Percentiles rank a stretch among this genome's conserved stretches.
Evolutionary conservation across 2,888 invertebrate genomes (phyloP).

Genomic region (Bombylius discolor): DNA sequence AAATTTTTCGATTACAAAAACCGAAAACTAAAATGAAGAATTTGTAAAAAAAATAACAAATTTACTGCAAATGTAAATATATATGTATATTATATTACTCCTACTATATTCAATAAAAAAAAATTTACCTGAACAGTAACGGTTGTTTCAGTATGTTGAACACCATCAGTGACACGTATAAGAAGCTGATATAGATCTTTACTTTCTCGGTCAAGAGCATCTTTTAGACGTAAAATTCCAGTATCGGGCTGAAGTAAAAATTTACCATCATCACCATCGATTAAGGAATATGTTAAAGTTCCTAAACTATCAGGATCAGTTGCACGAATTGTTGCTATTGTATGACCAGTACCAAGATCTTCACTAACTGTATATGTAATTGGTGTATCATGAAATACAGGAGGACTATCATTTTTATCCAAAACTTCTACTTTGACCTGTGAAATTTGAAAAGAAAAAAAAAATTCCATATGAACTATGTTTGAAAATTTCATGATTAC

Average conservation of each 20-base stretch:
- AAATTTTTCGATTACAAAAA: too few species aligned
- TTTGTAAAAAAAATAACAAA: too few species aligned
- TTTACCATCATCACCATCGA: conserved; percentile 49
- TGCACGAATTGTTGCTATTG: conserved; percentile 63
- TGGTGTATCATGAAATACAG: conserved; percentile 64
- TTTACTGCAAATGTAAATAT: too few species aligned
- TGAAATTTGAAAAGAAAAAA: conserved; percentile 34
- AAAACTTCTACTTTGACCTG: conserved; percentile 76
- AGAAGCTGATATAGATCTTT: conserved; percentile 63
- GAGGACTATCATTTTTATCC: conserved; percentile 94
- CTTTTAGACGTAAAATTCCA: conserved; percentile 60
- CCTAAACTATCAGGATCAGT: conserved; percentile 79
- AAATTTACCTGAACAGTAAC: conserved; percentile 59
- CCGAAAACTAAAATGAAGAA: too few species aligned
- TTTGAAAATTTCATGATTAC: too few species aligned
- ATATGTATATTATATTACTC: too few species aligned
- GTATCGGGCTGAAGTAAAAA: conserved; percentile 59
- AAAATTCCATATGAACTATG: background rate
- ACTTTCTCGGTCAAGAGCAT: conserved; percentile 72
- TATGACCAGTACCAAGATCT: conserved; percentile 68
- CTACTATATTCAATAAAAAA: too few species aligned
- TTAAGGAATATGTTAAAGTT: conserved; percentile 58
- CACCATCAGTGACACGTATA: conserved; percentile 78
- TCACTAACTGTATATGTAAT: conserved; percentile 67
- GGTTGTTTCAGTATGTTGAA: conserved; percentile 68